phyloP scores from a whole-genome alignment of 2,888 invertebrate species.

The Drosophila helvetica region DNA sequence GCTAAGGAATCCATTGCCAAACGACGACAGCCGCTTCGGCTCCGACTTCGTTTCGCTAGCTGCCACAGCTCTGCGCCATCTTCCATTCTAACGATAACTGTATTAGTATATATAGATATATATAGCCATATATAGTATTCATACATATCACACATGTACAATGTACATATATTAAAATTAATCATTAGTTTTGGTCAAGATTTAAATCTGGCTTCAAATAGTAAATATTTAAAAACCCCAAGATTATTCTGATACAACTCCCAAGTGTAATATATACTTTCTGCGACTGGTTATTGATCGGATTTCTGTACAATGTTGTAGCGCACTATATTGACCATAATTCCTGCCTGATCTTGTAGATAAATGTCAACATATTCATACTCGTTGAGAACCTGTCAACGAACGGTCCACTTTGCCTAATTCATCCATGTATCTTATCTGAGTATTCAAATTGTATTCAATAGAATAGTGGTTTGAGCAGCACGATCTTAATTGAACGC shows the following conservation, averaged over 20 bases:
- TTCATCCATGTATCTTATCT: not conserved
- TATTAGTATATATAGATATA: not conserved
- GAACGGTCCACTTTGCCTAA: not conserved
- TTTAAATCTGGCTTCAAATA: too few relatives aligned
- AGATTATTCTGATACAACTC: not conserved
- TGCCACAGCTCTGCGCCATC: constrained; percentile 1
- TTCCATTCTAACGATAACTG: not conserved
- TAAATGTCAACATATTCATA: not conserved
- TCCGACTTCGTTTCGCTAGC: constrained; percentile 29
- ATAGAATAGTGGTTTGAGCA: too few relatives aligned
- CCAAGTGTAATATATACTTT: not conserved
- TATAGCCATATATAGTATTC: not conserved
- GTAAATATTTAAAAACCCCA: not conserved
- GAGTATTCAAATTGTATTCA: too few relatives aligned
- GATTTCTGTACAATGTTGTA: not conserved
- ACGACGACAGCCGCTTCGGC: constrained; percentile 28
- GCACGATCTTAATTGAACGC: not conserved
- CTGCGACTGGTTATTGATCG: not conserved
- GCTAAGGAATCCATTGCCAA: constrained; percentile 8
- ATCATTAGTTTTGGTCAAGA: too few relatives aligned
- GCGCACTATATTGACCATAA: not conserved
- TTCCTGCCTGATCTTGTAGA: not conserved
- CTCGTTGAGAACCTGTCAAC: too few relatives aligned
- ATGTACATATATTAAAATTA: not conserved
- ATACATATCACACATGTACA: not conserved